A percentile compares a stretch with the other conserved stretches of the same genome.
Evolutionary conservation across 1,140 invertebrate genomes (phyloP).

Genomic region (Drosophila sechellia): DNA sequence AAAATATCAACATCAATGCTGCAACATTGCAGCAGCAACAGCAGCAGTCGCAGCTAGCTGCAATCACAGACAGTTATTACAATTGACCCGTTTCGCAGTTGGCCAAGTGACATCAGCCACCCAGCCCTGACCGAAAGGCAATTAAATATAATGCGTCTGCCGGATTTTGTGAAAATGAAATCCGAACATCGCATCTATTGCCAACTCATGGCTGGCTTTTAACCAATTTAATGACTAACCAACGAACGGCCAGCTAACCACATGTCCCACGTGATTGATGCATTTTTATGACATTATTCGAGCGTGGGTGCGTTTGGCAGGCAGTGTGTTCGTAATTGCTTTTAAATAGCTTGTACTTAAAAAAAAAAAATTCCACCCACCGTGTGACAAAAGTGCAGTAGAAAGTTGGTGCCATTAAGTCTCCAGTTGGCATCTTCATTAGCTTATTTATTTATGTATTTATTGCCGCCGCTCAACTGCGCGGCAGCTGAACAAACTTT

Average conservation of each 20-base stretch:
- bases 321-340: conserved; percentile 57
- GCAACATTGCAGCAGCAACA: conserved; percentile 12
- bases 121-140: conserved; percentile 33
- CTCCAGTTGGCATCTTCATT: conserved; percentile 29
- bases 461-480: conserved; percentile 12
- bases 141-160: conserved; percentile 70
- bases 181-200: conserved; percentile 31
- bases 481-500: conserved; percentile 52
- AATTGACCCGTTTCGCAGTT: conserved; percentile 45
- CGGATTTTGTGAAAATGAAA: conserved; percentile 28
- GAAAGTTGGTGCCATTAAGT: conserved; percentile 35
- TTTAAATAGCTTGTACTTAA: conserved; percentile 45
- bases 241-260: not conserved
- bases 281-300: conserved; percentile 51
- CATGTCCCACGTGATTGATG: conserved; percentile 61
- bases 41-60: no score
- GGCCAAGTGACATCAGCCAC: conserved; percentile 41
- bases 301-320: conserved; percentile 47
- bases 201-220: conserved; percentile 47
- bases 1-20: conserved; percentile 3
- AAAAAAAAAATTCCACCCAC: conserved; percentile 8
- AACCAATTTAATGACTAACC: conserved; percentile 57
- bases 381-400: conserved; percentile 19
- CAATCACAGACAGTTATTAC: conserved; percentile 40
- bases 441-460: conserved; percentile 52